Evolutionary conservation across 2,113 vertebrate species (phyloP).

Genomic region (Elephas maximus): DNA sequence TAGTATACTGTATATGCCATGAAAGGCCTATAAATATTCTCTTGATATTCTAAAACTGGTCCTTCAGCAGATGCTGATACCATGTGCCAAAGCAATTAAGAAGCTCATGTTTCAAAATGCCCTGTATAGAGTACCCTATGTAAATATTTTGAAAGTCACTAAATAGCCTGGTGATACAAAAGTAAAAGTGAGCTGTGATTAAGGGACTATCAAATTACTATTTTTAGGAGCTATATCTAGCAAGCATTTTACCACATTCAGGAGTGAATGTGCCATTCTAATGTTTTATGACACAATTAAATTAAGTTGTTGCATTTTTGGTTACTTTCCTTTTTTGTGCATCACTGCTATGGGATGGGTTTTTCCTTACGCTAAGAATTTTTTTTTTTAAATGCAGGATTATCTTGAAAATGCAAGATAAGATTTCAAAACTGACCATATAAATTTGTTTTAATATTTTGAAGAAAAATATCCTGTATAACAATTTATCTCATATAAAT

Average conservation of each 20-base stretch:
- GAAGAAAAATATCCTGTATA: conserved; percentile 8
- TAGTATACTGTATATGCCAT: conserved; percentile 37
- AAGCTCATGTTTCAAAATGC: conserved; percentile 66
- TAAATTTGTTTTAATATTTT: not conserved
- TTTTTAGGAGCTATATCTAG: not conserved
- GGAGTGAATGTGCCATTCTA: not conserved
- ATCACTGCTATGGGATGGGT: not conserved
- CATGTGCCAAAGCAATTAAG: conserved; percentile 59
- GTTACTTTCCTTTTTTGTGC: not conserved
- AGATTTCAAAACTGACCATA: not conserved
- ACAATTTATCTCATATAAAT: conserved; percentile 14
- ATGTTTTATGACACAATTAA: not conserved
- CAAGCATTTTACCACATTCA: not conserved
- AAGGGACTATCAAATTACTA: not conserved
- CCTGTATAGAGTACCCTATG: not conserved
- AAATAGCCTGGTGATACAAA: not conserved
- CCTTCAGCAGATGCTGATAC: conserved; percentile 69
- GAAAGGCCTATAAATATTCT: conserved; percentile 70
- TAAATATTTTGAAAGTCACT: conserved; percentile 74
- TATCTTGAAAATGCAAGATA: not conserved
- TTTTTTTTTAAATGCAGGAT: not conserved
- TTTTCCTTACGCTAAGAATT: not conserved
- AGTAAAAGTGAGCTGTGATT: conserved; percentile 36
- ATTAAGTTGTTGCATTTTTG: not conserved
- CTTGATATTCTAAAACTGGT: conserved; percentile 55